A percentile compares a stretch with the other conserved stretches of the same genome.
These are phyloP conservation scores for Caenorhabditis latens DNA, from an alignment of 1,140 invertebrate genomes.

Conservation along the genomic window DNA sequence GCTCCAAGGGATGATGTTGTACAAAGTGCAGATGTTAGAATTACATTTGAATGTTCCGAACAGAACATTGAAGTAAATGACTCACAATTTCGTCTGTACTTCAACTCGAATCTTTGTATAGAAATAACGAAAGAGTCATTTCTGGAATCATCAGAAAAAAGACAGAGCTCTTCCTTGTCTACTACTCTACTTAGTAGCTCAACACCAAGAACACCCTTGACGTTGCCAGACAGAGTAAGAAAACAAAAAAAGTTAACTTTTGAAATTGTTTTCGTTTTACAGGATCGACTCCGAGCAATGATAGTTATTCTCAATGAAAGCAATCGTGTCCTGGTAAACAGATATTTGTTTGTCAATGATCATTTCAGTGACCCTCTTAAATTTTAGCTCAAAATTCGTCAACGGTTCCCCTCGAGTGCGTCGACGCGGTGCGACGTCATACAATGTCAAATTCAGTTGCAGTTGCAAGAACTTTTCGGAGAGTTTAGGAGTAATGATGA, in stretches of 20 bases:
- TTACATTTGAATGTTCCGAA: background rate
- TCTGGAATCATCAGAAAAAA: background rate
- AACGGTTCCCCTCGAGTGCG: constrained; percentile 29
- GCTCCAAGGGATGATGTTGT: background rate
- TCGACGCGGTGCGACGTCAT: constrained; percentile 37
- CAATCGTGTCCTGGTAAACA: background rate
- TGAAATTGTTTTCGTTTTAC: background rate
- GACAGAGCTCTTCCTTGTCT: background rate
- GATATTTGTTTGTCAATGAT: background rate
- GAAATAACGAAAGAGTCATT: background rate
- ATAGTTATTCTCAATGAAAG: constrained; percentile 24
- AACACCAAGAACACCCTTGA: background rate
- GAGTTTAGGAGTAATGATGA: constrained; percentile 36
- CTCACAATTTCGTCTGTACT: background rate
- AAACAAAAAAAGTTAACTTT: background rate
- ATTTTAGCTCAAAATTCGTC: constrained; percentile 37
- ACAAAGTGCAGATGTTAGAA: background rate
- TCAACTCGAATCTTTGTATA: background rate
- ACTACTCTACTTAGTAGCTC: background rate
- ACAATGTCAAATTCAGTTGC: constrained; percentile 33
- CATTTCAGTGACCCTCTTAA: background rate
- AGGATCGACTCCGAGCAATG: constrained; percentile 24
- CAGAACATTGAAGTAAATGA: background rate
- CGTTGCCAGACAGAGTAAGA: background rate
- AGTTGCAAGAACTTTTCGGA: background rate